Evolutionary conservation across 2,888 invertebrate genomes (phyloP), one percentile per base, ranked within the genome.

Genomic region (Sympetrum striolatum): DNA sequence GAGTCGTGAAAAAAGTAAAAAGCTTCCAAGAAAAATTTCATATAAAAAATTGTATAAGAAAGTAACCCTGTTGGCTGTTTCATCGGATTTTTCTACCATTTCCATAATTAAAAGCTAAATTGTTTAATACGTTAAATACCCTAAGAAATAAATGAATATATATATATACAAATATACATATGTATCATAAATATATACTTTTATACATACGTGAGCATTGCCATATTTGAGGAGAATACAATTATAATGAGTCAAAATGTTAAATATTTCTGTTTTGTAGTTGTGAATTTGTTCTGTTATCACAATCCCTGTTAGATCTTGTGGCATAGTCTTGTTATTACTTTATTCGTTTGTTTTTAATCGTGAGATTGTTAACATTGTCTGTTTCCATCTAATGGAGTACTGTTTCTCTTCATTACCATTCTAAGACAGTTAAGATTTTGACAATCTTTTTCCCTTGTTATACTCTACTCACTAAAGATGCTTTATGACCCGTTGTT

Each of bases 11-110:
- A 60, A 86, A 86, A 82, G 58, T 25, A 86, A 86, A 86, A 60
- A 86, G 60, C 86, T 86, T 86, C 86, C 86, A 86, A 86, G 37
- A 86, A 86, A 86, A 58, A 31, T 18, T 53, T 53, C 0, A 82
- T 82, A 60, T 60, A 60, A 86, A 58, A 82, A 86, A 86, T 86
- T 37, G 37, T 86, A 86, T 37, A 60, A 60, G 53, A 53, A 31
- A 86, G 86, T 86, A 86, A 86, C 58, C 86, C 60, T 86, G 86
- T 86, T 86, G 86, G 86, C 86, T 86, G 86, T 86, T 86, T 86
- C 53, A 86, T 86, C 86, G 53, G 60, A 86, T 60, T 86, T 86
- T 86, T 86, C 86, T 86, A 86, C 86, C 37, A 86, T 86, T 86
- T 86, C 86, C 86, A 86, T 60, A 37, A 86, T 86, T 86, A 86